Base-by-base conservation (phyloP, 92 coral and sea anemone species). In the Galaxea fascicularis region DNA sequence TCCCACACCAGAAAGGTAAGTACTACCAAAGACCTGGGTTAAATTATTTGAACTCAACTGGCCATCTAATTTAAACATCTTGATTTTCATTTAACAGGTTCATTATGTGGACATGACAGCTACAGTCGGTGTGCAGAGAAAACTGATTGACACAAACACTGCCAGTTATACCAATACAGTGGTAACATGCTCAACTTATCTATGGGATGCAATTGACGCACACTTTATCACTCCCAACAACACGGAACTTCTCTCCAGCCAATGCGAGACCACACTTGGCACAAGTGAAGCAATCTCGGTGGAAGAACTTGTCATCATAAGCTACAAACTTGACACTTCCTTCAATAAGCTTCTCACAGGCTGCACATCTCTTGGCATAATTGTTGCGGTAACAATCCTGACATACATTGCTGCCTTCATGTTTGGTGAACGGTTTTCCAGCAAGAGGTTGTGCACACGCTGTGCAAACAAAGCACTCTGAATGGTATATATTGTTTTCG, bases 291-390 rank as follows among this genome's bases (percentile, higher is more conserved):
- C 98, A 96, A 82, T 96, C 98, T 21, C 98, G 95, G 86, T 94
- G 98, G 86, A 82, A 92, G 84, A 88, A 89, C 75, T 92, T 89
- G 74, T 96, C 98, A 62, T 92, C 96, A 63, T 96, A 93, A 65
- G 98, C 96, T 51, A 96, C 98, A 85, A 96, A 96, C 92, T 96
- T 96, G 92, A 95, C 94, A 76, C 93, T 96, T 39, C 98, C 98
- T 76, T 96, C 98, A 44, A 96, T 96, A 65, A 94, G 88, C 45
- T 94, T 71, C 58, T 85, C 79, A 73, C 98, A 96, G 18, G 78
- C 70, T 25, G 92, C 97, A 80, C 98, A 96, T 44, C 88, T 86
- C 85, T 94, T 96, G 68, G 98, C 98, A 57, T 86, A 92, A 77
- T 88, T 92, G 30, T 82, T 90, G 47, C 98, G 94, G 88, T 96